Evolutionary conservation across 2,797 vertebrate genomes (phyloP).

Genomic region (Myotis pilosus): DNA sequence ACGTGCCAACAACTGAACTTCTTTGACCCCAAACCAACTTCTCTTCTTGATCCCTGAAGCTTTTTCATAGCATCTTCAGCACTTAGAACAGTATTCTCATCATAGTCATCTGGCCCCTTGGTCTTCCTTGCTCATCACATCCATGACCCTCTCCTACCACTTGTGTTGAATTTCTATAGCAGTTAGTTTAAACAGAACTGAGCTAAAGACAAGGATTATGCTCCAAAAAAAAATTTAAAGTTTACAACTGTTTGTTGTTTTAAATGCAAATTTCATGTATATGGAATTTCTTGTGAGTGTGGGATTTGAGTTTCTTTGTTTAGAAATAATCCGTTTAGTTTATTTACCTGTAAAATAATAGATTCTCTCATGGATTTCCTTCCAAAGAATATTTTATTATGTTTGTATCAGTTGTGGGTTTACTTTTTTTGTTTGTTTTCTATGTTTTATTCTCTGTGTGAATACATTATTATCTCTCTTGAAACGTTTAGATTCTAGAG

Average conservation of each 20-base stretch:
- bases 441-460: neutral
- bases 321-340: constrained; percentile 40
- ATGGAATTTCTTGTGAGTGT: constrained; percentile 23
- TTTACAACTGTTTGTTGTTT: constrained; percentile 6
- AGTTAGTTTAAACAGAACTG: neutral
- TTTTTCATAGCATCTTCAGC: neutral
- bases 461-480: constrained; percentile 16
- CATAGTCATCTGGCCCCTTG: neutral
- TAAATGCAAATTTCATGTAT: constrained; percentile 10
- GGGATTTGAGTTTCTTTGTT: constrained; percentile 34
- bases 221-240: neutral
- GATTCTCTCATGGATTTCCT: neutral
- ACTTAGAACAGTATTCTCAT: neutral
- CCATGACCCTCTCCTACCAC: neutral
- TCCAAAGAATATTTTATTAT: constrained; percentile 15
- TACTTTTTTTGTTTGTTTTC: neutral
- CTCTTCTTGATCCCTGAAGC: neutral
- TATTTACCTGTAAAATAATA: neutral
- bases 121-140: neutral
- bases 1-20: neutral
- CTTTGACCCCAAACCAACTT: neutral
- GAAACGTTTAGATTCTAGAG: constrained; percentile 1
- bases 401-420: neutral
- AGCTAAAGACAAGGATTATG: neutral
- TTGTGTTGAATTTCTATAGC: neutral